These are phyloP conservation scores for Sylvilagus bachmani DNA, from an alignment of 2,113 vertebrate species.

Conservation along the genomic window DNA sequence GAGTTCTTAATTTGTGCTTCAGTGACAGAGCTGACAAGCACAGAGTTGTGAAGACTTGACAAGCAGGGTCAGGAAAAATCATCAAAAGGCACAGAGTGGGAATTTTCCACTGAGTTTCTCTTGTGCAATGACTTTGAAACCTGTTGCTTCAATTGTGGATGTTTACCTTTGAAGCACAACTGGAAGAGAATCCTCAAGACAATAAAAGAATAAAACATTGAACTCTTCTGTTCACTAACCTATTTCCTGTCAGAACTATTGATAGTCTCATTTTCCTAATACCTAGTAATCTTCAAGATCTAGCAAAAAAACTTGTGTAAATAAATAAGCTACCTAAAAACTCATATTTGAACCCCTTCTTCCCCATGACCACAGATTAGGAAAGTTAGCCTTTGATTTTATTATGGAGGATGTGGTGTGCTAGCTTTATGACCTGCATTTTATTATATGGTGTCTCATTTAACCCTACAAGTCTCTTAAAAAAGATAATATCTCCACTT, in stretches of 20 bases:
- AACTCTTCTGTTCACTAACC: background rate
- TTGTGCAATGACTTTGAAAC: conserved; percentile 28
- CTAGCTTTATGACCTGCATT: background rate
- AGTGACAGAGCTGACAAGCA: conserved; percentile 58
- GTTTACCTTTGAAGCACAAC: conserved; percentile 16
- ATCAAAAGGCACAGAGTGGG: background rate
- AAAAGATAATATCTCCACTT: background rate
- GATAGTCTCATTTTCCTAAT: background rate
- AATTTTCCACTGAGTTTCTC: background rate
- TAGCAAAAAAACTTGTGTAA: background rate
- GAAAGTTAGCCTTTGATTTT: background rate
- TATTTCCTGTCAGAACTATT: background rate
- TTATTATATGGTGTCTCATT: background rate
- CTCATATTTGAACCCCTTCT: background rate
- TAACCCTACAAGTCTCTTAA: background rate
- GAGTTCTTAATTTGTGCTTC: conserved; percentile 42
- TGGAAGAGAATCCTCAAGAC: background rate
- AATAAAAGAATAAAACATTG: background rate
- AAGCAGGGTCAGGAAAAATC: conserved; percentile 54
- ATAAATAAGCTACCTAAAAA: background rate
- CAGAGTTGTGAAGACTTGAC: conserved; percentile 37
- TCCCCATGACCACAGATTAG: background rate
- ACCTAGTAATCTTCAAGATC: background rate
- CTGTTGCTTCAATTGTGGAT: background rate
- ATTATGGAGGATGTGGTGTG: background rate